Percentiles rank a stretch among this genome's conserved stretches.
phyloP scores from a whole-genome alignment of 2,797 vertebrate genomes.

The Channa striata region DNA sequence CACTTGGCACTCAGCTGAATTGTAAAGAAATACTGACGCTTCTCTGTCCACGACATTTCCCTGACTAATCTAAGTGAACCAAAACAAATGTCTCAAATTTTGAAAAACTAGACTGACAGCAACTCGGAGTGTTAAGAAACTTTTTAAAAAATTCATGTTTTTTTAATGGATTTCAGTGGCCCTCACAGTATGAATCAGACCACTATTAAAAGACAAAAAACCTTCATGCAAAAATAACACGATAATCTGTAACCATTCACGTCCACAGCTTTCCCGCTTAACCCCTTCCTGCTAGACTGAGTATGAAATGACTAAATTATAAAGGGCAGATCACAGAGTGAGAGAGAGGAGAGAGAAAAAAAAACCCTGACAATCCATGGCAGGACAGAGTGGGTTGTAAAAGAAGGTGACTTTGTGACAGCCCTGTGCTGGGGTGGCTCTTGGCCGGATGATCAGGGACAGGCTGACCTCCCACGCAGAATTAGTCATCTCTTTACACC shows the following conservation, averaged over 20 bases:
- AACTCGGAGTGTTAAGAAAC: too few species aligned
- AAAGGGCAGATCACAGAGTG: neutral
- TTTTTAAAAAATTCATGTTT: neutral
- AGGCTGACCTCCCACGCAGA: conserved; percentile 84
- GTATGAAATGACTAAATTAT: neutral
- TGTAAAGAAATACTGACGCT: neutral
- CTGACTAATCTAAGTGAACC: too few species aligned
- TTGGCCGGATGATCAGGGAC: conserved; percentile 79
- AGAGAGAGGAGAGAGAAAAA: neutral
- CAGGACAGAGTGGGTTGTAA: conserved; percentile 50
- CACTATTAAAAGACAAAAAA: neutral
- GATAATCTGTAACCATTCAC: neutral
- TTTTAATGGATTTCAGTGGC: neutral
- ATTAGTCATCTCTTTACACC: conserved; percentile 85
- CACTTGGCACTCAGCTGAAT: neutral
- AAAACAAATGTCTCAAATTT: neutral
- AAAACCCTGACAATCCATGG: conserved; percentile 23
- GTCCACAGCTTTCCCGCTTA: neutral
- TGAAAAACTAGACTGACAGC: neutral
- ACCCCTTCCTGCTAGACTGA: neutral
- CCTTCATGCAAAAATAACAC: conserved; percentile 1
- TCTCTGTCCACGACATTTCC: too few species aligned
- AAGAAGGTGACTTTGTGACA: conserved; percentile 63
- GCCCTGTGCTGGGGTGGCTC: conserved; percentile 72
- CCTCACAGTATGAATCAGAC: neutral